These are phyloP conservation scores for Cichlasoma orientale DNA, from an alignment of 2,797 vertebrate genomes.

Conservation along the genomic window DNA sequence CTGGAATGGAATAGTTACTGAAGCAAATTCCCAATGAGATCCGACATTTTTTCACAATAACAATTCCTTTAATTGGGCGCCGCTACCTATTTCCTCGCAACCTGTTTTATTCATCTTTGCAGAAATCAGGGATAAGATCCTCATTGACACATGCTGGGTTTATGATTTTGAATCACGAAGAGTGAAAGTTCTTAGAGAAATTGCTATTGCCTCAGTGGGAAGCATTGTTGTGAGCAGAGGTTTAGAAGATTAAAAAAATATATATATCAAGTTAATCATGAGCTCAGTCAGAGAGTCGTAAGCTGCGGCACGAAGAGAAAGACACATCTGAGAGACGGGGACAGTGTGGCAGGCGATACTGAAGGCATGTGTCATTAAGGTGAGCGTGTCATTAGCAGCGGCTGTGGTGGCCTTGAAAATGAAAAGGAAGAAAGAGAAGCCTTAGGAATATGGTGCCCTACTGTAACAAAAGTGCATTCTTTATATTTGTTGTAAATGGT, in stretches of 20 bases:
- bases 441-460: neutral
- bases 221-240: constrained; percentile 66
- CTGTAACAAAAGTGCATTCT: neutral
- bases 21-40: constrained; percentile 73
- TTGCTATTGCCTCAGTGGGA: constrained; percentile 76
- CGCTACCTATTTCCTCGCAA: constrained; percentile 54
- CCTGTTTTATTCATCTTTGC: constrained; percentile 71
- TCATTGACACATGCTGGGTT: constrained; percentile 76
- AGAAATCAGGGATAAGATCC: constrained; percentile 65
- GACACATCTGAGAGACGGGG: constrained; percentile 26
- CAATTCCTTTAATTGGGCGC: constrained; percentile 81
- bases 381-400: constrained; percentile 31
- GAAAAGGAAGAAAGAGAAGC: neutral
- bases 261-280: constrained; percentile 66
- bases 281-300: constrained; percentile 59
- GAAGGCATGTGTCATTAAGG: constrained; percentile 21
- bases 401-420: neutral
- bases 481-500: neutral
- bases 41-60: constrained; percentile 74
- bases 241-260: constrained; percentile 52
- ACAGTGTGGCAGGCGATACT: neutral
- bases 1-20: constrained; percentile 76
- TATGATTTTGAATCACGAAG: constrained; percentile 79
- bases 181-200: constrained; percentile 70
- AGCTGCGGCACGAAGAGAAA: constrained; percentile 32